A percentile compares a stretch with the other conserved stretches of the same genome.
Evolutionary conservation across 1,140 invertebrate genomes (phyloP).

Genomic region (Hyphantria cunea): DNA sequence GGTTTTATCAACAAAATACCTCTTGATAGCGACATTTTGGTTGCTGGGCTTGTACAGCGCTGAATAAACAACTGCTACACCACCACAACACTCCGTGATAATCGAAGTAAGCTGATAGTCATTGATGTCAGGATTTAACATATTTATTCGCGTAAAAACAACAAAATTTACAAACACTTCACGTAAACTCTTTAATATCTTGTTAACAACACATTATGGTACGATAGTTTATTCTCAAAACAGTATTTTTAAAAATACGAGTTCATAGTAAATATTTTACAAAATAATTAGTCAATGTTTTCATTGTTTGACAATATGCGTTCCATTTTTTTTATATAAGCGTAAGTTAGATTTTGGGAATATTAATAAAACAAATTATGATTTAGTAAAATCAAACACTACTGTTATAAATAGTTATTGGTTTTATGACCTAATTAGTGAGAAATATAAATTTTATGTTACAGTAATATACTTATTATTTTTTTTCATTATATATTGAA

Average conservation of each 20-base stretch:
- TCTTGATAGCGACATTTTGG: slow-evolving; percentile 88
- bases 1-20: slow-evolving; percentile 88
- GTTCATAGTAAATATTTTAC: slow-evolving; percentile 39
- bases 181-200: slow-evolving; percentile 5
- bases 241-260: slow-evolving; percentile 32
- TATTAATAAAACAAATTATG: background rate
- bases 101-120: slow-evolving; percentile 84
- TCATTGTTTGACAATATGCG: slow-evolving; percentile 26
- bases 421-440: too few relatives aligned
- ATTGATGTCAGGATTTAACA: slow-evolving; percentile 73
- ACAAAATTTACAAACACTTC: slow-evolving; percentile 8
- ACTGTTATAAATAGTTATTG: too few relatives aligned
- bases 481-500: too few relatives aligned
- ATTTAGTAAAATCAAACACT: background rate
- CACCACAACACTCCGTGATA: slow-evolving; percentile 86
- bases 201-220: slow-evolving; percentile 24
- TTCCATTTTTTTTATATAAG: too few relatives aligned
- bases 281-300: slow-evolving; percentile 40
- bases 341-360: too few relatives aligned
- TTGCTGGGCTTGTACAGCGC: slow-evolving; percentile 86
- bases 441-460: too few relatives aligned
- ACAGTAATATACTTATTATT: too few relatives aligned
- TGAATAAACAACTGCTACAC: slow-evolving; percentile 85
- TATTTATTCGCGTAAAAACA: slow-evolving; percentile 34
- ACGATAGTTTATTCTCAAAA: slow-evolving; percentile 40